phyloP scores from a whole-genome alignment of 2,797 vertebrate species.

The Rhincodon typus region DNA sequence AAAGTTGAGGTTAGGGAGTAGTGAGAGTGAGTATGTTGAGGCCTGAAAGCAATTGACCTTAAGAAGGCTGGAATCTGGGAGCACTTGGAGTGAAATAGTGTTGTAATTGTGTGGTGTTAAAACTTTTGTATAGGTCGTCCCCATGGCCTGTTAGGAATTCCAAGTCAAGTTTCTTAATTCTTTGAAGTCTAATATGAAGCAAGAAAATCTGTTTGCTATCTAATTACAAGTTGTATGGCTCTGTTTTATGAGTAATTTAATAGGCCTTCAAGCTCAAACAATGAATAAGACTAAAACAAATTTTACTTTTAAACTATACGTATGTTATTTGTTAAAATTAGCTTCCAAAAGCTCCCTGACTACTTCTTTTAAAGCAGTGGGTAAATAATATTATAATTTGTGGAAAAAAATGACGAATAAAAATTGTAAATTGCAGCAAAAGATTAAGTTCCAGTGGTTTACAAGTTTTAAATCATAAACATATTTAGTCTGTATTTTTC shows the following conservation, averaged over 20 bases:
- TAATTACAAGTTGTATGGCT: not conserved
- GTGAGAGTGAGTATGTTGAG: not conserved
- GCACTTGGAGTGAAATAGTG: not conserved
- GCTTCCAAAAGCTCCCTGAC: not conserved
- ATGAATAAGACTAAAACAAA: not conserved
- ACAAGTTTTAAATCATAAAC: not conserved
- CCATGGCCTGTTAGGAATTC: not conserved
- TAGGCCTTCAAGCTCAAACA: not conserved
- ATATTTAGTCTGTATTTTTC: not conserved
- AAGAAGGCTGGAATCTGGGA: not conserved
- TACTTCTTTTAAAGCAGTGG: not conserved
- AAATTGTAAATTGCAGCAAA: not conserved
- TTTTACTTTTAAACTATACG: not conserved
- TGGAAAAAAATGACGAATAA: not conserved
- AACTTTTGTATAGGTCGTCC: not conserved
- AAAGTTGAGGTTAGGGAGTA: not conserved
- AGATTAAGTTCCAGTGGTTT: not conserved
- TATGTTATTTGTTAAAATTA: not conserved
- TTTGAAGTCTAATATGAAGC: not conserved
- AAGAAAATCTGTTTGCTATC: not conserved
- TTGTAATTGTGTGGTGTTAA: not conserved
- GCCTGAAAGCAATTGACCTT: not conserved
- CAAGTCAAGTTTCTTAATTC: not conserved
- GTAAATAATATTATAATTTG: not conserved
- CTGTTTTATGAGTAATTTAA: not conserved